Evolutionary conservation across 2,113 vertebrate genomes (phyloP).

Genomic region (Archilochus colubris): DNA sequence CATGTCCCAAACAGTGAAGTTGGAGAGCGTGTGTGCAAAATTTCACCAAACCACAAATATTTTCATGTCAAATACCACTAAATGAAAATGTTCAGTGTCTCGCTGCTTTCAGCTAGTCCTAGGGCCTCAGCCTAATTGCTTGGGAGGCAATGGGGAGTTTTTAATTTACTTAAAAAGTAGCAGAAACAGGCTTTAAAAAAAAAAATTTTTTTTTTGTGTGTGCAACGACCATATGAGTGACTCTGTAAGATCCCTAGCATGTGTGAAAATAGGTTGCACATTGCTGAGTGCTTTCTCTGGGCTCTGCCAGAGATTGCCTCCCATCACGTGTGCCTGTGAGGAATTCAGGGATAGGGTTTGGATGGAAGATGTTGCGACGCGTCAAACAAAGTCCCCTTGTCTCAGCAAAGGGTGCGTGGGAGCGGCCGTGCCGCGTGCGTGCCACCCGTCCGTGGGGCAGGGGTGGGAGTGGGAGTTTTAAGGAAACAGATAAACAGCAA

Average conservation of each 20-base stretch:
- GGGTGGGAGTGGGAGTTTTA: slow-evolving; percentile 55
- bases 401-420: slow-evolving; percentile 41
- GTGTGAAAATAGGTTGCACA: slow-evolving; percentile 13
- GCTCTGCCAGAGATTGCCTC: neutral
- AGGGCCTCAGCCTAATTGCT: slow-evolving; percentile 6
- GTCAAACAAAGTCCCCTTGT: slow-evolving; percentile 56
- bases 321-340: neutral
- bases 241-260: neutral
- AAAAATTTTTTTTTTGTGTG: neutral
- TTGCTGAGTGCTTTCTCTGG: neutral
- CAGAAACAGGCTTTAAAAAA: neutral
- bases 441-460: slow-evolving; percentile 2
- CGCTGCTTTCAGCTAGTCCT: neutral
- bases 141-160: slow-evolving; percentile 6
- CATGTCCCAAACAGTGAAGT: neutral
- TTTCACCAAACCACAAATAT: slow-evolving; percentile 46
- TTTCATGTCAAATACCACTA: slow-evolving; percentile 13
- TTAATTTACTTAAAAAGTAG: slow-evolving; percentile 38
- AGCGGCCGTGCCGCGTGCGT: slow-evolving; percentile 16
- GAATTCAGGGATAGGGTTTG: neutral
- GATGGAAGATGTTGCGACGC: neutral
- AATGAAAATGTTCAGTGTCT: neutral
- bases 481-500: slow-evolving; percentile 57
- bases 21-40: neutral
- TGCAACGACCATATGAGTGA: neutral